Base-by-base conservation (phyloP, 2,888 invertebrate genomes). In the Dynastes hyllus region DNA sequence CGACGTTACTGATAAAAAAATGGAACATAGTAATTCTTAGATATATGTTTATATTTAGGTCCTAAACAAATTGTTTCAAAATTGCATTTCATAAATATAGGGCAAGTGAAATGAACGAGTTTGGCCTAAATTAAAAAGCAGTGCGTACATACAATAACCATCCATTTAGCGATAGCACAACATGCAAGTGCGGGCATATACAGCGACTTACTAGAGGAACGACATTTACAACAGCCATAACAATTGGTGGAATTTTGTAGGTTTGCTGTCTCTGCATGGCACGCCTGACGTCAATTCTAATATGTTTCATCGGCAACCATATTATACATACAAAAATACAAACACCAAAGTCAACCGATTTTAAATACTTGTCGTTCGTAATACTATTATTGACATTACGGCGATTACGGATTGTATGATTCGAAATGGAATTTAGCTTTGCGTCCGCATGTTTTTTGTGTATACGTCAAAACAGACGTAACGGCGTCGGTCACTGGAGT, bases 401-500 rank as follows among this genome's bases (percentile, higher is more conserved):
- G 27, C 29, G 53, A 11, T 13, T 45, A 51, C 16, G 50, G 45
- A 22, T 9, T 29, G 11, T 50, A n/a, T 53, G 13, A 29, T 32
- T 29, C 37, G 32, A n/a, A 70, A 65, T 61, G 40, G 16, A 32
- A 8, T 37, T 29, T 65, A 32, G 16, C 32, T 16, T 37, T 40
- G 16, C 37, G 32, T 58, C 65, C 53, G n/a, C 29, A 51, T 51
- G 32, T 13, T 70, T 77, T 37, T 77, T 58, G 58, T 55, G 61
- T 67, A 55, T 40, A 55, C 53, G 67, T 51, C 40, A 76, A 65
- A 76, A 73, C 51, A 80, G 81, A 69, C 82, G 80, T 81, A 80
- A 79, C 80, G 82, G 80, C 82, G 82, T 80, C 82, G 79, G 77
- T 45, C 79, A 80, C 81, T 76, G 73, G 78, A 32, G 27, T 70